Evolutionary conservation across 2,888 invertebrate species (phyloP), one percentile per base, ranked within the genome.

Genomic region (Oligia strigilis): DNA sequence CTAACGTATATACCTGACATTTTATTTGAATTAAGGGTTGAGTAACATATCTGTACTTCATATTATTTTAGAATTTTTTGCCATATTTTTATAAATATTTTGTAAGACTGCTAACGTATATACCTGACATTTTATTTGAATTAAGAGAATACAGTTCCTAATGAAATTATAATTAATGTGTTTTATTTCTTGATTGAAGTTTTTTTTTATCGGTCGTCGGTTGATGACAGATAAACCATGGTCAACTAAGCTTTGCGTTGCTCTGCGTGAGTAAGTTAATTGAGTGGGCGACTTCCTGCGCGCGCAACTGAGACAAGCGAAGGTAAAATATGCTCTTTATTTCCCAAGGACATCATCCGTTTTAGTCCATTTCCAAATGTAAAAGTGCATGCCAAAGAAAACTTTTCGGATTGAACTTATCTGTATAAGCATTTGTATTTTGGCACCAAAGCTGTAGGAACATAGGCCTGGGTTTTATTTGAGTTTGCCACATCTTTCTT

Each of bases 291-390:
- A 84, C n/a, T 67, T 72, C 19, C 40, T 52, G 62, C 40, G 43
- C 29, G 67, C 17, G 78, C 19, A 66, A 9, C 36, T 36, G 17
- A 62, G 17, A 36, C 70, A 66, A 62, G 81, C 81, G 84, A 81
- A 84, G 84, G 79, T 81, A 81, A 83, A 62, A 36, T 43, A 66
- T 58, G 13, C 11, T 74, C 13, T 64, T 64, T 66, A 46, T 58
- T 71, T 40, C 9, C 29, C 69, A 71, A 71, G 46, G 11, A 72
- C 40, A 11, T 72, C 65, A 72, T 72, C 64, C 0, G 11, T 40
- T 62, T 11, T n/a, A 11, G 40, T 55, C 23, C 9, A 70, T 69
- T 69, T 69, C 29, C 40, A n/a, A 40, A 58, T 17, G 17, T n/a
- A 49, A 69, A 67, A 9, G 29, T 17, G 19, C 65, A 2, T 67